A percentile compares a stretch with the other conserved stretches of the same genome.
phyloP scores from a whole-genome alignment of 2,113 vertebrate species.

The Irena cyanogastra region DNA sequence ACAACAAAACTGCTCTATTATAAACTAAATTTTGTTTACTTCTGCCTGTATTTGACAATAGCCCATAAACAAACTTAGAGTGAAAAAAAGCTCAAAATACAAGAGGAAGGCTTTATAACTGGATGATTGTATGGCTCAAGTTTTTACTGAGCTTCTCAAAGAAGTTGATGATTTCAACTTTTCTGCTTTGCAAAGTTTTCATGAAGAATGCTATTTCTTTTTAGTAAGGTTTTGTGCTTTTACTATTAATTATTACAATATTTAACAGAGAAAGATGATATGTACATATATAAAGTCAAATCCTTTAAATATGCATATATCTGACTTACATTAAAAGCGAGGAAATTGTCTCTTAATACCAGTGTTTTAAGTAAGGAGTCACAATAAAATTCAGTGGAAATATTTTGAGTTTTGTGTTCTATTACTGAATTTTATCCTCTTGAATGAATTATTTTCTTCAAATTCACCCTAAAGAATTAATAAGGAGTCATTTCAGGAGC shows the following conservation, averaged over 20 bases:
- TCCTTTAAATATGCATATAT: not conserved
- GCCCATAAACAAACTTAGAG: not conserved
- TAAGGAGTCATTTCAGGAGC: not conserved
- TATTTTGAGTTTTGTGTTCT: not conserved
- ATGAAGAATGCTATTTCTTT: not conserved
- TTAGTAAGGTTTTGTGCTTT: not conserved
- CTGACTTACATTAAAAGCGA: not conserved
- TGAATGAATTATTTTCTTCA: not conserved
- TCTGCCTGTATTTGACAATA: not conserved
- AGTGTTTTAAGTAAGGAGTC: not conserved
- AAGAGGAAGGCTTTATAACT: not conserved
- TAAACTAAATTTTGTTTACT: not conserved
- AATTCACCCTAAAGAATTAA: not conserved
- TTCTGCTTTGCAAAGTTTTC: not conserved
- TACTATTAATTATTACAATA: not conserved
- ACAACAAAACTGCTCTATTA: not conserved
- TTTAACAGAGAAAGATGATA: not conserved
- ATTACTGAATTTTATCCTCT: not conserved
- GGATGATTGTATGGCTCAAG: not conserved
- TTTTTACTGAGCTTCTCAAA: not conserved
- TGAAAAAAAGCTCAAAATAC: not conserved
- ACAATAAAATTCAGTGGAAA: not conserved
- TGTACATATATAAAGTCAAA: not conserved
- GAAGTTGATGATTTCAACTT: not conserved
- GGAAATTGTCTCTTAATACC: fast-evolving